These are phyloP conservation scores for Nephrocerus scutellatus DNA, from an alignment of 2,888 invertebrate species.

Conservation along the genomic window DNA sequence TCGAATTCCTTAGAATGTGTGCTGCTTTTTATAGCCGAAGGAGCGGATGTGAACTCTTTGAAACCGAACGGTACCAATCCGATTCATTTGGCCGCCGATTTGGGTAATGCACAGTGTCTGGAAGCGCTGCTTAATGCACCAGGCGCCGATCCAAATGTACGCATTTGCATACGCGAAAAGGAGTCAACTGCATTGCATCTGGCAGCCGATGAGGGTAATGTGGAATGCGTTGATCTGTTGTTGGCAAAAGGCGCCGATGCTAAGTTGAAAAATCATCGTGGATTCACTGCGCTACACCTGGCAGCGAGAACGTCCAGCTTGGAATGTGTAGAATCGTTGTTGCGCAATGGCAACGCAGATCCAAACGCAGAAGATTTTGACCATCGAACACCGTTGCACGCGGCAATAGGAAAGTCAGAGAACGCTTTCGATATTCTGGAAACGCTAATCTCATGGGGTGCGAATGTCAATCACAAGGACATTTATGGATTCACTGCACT, in stretches of 20 bases:
- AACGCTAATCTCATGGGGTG: conserved; percentile 69
- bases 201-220: conserved; percentile 81
- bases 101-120: conserved; percentile 69
- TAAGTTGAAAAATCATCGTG: conserved; percentile 66
- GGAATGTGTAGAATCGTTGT: conserved; percentile 71
- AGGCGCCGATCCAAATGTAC: conserved; percentile 62
- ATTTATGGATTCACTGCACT: conserved; percentile 80
- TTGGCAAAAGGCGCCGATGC: conserved; percentile 69
- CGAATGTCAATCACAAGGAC: conserved; percentile 76
- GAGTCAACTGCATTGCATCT: conserved; percentile 75
- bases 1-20: conserved; percentile 78
- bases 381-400: conserved; percentile 73
- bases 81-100: conserved; percentile 72
- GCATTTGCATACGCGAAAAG: conserved; percentile 63
- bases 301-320: conserved; percentile 73
- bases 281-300: conserved; percentile 78
- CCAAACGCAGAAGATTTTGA: conserved; percentile 75
- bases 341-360: conserved; percentile 68
- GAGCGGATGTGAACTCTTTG: conserved; percentile 67
- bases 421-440: conserved; percentile 75
- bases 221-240: conserved; percentile 69
- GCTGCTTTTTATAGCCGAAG: conserved; percentile 65
- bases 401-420: conserved; percentile 77
- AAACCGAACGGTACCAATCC: conserved; percentile 72
- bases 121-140: conserved; percentile 68